These are phyloP conservation scores for Tarsius wallacei DNA, from an alignment of 2,797 vertebrate genomes.

Conservation along the genomic window DNA sequence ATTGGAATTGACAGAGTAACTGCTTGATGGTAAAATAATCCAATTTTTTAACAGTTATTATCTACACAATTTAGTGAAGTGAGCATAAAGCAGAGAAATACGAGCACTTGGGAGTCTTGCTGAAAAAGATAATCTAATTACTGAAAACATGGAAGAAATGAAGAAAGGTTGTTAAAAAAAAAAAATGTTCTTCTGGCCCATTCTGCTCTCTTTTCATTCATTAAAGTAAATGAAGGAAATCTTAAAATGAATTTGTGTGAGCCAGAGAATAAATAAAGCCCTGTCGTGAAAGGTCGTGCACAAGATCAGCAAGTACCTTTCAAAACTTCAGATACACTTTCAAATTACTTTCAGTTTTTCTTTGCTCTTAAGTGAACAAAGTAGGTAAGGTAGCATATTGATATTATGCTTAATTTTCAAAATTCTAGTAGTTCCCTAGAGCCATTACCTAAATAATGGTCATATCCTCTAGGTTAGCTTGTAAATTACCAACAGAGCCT, in stretches of 20 bases:
- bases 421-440: neutral
- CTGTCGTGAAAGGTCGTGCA: neutral
- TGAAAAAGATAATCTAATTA: neutral
- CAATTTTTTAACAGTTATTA: neutral
- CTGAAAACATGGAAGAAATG: neutral
- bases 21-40: neutral
- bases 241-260: neutral
- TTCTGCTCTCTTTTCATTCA: neutral
- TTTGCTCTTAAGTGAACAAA: neutral
- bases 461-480: conserved; percentile 1
- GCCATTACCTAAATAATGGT: neutral
- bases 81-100: neutral
- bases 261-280: neutral
- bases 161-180: neutral
- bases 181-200: neutral
- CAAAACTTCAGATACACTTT: neutral
- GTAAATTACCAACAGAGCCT: neutral
- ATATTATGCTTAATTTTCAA: neutral
- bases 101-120: neutral
- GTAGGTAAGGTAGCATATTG: neutral
- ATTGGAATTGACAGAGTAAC: neutral
- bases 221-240: neutral
- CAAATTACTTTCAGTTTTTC: neutral
- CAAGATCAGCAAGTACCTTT: neutral
- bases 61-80: neutral